Conservation (phyloP, 2,888 invertebrate species). For the Glyphotaelius pellucidus region DNA sequence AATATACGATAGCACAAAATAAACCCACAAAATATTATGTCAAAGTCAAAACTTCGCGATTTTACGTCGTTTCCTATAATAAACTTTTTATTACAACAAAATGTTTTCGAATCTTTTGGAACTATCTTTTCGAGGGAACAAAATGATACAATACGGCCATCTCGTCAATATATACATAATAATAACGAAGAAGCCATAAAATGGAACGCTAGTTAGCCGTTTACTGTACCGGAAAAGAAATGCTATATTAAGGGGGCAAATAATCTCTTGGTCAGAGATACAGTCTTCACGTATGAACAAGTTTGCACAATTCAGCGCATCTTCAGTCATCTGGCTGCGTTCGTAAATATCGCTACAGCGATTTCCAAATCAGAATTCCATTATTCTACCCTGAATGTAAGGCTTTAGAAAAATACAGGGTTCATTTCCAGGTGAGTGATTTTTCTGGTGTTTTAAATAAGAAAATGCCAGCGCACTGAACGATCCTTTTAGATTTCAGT, state of each 20-base stretch:
- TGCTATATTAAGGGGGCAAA: neutral
- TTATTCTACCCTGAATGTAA: neutral
- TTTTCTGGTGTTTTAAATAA: neutral
- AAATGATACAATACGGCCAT: neutral
- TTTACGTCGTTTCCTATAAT: too few species aligned
- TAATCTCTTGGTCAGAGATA: slow-evolving; percentile 38
- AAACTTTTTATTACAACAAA: neutral
- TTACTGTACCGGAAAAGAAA: neutral
- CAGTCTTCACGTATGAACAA: slow-evolving; percentile 28
- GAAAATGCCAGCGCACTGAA: neutral
- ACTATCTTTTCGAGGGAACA: neutral
- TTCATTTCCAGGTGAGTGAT: neutral
- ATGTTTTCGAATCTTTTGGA: neutral
- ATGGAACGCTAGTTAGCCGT: neutral
- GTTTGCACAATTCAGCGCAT: slow-evolving; percentile 22
- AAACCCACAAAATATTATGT: too few species aligned
- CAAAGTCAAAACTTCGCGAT: too few species aligned
- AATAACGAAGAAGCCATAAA: slow-evolving; percentile 15
- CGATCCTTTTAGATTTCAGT: neutral
- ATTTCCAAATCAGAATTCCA: neutral
- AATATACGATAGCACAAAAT: too few species aligned
- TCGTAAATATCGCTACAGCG: neutral
- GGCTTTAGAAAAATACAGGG: neutral
- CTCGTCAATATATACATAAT: neutral
- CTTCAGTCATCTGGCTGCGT: neutral